These are phyloP conservation scores for Himalopsyche japonica DNA, from an alignment of 2,888 invertebrate species.

Conservation along the genomic window DNA sequence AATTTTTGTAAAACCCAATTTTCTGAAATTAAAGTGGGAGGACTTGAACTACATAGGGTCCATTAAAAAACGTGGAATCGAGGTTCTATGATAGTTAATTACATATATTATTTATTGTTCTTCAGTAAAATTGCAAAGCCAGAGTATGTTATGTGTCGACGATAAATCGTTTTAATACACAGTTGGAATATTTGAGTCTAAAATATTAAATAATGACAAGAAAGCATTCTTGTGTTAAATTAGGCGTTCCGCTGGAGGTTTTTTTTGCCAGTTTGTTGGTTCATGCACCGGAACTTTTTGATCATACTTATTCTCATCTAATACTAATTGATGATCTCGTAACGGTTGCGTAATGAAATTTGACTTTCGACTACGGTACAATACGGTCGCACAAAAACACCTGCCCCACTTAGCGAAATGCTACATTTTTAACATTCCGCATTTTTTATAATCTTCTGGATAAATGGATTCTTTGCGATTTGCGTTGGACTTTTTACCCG, in stretches of 20 bases:
- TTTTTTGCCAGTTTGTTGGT: not conserved
- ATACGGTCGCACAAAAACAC: not conserved
- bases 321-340: not conserved
- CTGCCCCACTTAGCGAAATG: not conserved
- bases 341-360: not conserved
- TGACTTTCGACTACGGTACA: not conserved
- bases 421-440: not conserved
- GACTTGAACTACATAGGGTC: no score
- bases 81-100: no score
- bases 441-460: not conserved
- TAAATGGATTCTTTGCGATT: no score
- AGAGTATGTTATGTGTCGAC: no score
- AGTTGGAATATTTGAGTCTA: no score
- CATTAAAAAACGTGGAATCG: no score
- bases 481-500: no score
- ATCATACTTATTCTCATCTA: not conserved
- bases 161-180: no score
- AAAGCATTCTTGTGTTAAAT: not conserved
- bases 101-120: no score
- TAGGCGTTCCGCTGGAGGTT: not conserved
- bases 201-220: not conserved
- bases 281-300: not conserved
- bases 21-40: no score
- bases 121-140: no score
- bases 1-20: no score